phyloP scores from a whole-genome alignment of 2,797 vertebrate species.

The Artibeus jamaicensis region DNA sequence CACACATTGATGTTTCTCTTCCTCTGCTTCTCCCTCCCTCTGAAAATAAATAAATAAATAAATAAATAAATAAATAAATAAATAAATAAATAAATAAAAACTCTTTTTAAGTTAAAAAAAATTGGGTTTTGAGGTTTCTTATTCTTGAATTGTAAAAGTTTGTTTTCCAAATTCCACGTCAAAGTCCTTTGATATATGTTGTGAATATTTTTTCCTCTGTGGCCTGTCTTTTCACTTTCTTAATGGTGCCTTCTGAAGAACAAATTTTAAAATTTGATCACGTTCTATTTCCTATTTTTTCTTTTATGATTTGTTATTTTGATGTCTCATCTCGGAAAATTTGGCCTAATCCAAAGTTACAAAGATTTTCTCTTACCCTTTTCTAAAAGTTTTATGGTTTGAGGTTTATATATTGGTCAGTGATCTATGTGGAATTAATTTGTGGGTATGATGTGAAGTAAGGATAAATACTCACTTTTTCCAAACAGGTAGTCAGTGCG shows the following conservation, averaged over 20 bases:
- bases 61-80: too few relatives aligned
- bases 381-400: not conserved
- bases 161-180: not conserved
- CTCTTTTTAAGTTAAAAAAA: not conserved
- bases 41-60: too few relatives aligned
- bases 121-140: not conserved
- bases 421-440: not conserved
- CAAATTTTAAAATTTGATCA: not conserved
- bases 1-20: too few relatives aligned
- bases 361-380: conserved; percentile 7
- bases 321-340: not conserved
- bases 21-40: too few relatives aligned
- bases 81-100: too few relatives aligned
- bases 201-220: conserved; percentile 30
- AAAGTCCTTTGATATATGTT: not conserved
- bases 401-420: not conserved
- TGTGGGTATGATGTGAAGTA: not conserved
- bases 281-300: not conserved
- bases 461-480: not conserved
- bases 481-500: not conserved
- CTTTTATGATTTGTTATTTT: conserved; percentile 1
- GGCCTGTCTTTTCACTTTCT: conserved; percentile 12
- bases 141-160: not conserved
- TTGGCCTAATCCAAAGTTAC: not conserved
- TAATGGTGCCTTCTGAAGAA: not conserved